Base-by-base conservation (phyloP, 2,797 vertebrate species). In the Caiman crocodilus region DNA sequence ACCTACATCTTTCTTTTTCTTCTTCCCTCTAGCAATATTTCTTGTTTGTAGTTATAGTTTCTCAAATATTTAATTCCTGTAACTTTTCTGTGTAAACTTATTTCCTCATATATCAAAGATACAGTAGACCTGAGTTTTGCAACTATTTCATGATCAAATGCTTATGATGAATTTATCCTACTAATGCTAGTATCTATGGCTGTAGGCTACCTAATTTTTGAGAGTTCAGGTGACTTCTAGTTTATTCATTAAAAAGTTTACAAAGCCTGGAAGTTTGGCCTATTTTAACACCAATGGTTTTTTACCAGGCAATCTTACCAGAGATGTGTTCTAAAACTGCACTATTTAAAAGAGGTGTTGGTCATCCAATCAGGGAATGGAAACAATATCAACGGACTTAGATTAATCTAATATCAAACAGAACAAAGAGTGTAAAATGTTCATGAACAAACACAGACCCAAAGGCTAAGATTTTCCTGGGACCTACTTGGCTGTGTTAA, bases 251-350 rank as follows among this genome's bases (percentile, higher is more conserved):
- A 26, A 50, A 73, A 50, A 6, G 4, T 63, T 67, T 0, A 0
- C 56, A 64, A 11, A 26, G 2, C 67, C 67, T 8, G 25, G 57
- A 69, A 81, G 1, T 20, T 50, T n/a, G 12, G 63, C 2, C 83
- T 1, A 82, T 61, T 60, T 76, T 7, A 80, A n/a, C 21, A 77
- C n/a, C 16, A 59, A 28, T 1, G 35, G 2, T 7, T 56, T 50
- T 3, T 73, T 7, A 0, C 42, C 89, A 76, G 14, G 61, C 64
- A 79, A 74, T 30, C 0, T 9, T n/a, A 15, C n/a, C 56, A 81
- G 16, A 76, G 78, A 16, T 18, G 8, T 6, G n/a, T 67, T 67
- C 16, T 21, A 16, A 14, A 11, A 55, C 16, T 76, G 75, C 78
- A 79, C 25, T 65, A 32, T 63, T 74, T 6, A 59, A 82, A 76